These are phyloP conservation scores for Sitophilus oryzae DNA, from an alignment of 1,140 invertebrate genomes.

Conservation along the genomic window DNA sequence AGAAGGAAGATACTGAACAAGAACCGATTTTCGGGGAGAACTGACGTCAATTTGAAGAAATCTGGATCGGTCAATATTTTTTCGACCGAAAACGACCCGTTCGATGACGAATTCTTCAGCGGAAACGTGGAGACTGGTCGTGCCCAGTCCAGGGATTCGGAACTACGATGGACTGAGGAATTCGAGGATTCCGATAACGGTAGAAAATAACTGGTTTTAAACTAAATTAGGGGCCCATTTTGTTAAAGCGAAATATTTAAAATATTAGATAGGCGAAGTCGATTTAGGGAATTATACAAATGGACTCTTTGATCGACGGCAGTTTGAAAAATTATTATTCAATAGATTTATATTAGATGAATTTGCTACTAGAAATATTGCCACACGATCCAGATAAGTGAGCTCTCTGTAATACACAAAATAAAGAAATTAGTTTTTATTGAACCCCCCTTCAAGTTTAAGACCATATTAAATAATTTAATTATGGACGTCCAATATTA, in stretches of 20 bases:
- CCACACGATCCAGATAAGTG: neutral
- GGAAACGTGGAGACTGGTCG: constrained; percentile 8
- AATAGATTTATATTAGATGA: no score
- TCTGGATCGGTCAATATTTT: constrained; percentile 86
- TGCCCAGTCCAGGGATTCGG: constrained; percentile 26
- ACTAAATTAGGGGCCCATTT: neutral
- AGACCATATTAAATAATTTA: no score
- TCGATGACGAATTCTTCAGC: constrained; percentile 79
- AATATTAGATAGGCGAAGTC: neutral
- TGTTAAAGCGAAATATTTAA: neutral
- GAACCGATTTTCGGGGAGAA: constrained; percentile 28
- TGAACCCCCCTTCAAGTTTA: no score
- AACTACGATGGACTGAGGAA: constrained; percentile 39
- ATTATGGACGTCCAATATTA: no score
- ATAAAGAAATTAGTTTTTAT: neutral
- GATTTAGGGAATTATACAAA: neutral
- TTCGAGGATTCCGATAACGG: constrained; percentile 26
- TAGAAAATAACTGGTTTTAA: constrained; percentile 9
- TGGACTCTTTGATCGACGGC: neutral
- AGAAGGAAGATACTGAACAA: constrained; percentile 21
- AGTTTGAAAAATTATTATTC: constrained; percentile 4
- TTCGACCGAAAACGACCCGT: constrained; percentile 71
- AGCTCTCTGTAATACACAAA: neutral
- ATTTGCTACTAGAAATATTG: neutral
- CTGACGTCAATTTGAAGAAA: constrained; percentile 53